Base-by-base conservation (phyloP, 2,888 invertebrate genomes). In the Candidula unifasciata region DNA sequence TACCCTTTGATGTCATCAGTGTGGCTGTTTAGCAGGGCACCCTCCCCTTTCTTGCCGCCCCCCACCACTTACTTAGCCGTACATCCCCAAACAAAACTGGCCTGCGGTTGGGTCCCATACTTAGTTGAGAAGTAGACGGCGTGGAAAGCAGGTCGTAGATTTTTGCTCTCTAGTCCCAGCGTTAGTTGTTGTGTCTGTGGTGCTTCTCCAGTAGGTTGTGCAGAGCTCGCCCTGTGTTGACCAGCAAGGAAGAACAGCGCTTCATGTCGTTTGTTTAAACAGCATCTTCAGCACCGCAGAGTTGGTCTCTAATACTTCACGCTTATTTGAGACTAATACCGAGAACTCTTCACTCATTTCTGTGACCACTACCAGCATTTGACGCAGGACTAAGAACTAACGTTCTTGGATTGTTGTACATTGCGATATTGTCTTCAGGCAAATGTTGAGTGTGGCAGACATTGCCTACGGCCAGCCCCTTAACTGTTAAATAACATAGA, bases 31-130 rank as follows among this genome's bases (percentile, higher is more conserved):
- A 44, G 44, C 13, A 6, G 6, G 44, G 6, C 44, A 44, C 6
- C 44, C 44, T 21, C 60, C 60, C 0, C 60, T 16, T 16, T 60
- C n/a, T 54, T 10, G 54, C 10, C 18, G 54, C n/a, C 60, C 21
- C 5, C 8, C 24, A 60, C 13, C 21, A 5, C n/a, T 21, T n/a
- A 24, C 18, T 60, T 60, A 10, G 16, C 3, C 64, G 24, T 18
- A 37, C 60, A 18, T 44, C 27, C 78, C 37, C 3, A 78, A 66
- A 79, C 68, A 79, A 79, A 79, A 79, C 44, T 68, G 79, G 66
- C 79, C n/a, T 0, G 3, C 37, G 13, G 73, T n/a, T 21, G 27
- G 8, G 64, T 30, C n/a, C 6, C 10, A 1, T 3, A n/a, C 64
- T 64, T 79, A 79, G 79, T 66, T 30, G 24, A 64, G 78, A 27